Evolutionary conservation across 2,113 vertebrate species (phyloP), one percentile per base, ranked within the genome.

Genomic region (Ranitomeya imitator): DNA sequence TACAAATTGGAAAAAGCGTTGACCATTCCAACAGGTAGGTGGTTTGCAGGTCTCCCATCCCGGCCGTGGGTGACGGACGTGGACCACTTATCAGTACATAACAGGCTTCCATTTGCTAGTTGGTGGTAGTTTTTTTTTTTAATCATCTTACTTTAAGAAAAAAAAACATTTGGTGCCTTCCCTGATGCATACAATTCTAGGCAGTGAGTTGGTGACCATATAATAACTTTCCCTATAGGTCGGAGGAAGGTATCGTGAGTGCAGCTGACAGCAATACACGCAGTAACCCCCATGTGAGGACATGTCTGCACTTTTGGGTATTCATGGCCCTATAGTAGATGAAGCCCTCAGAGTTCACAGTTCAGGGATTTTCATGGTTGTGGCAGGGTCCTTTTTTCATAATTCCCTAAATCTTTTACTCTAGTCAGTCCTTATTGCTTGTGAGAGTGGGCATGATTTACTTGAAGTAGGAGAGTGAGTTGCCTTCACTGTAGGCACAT

Each of bases 321-420:
- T 59, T 45, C 21, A 55, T 18, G 37, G 60, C 37, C 63, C 60
- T 31, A 37, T 81, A 60, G 59, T 82, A 63, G 26, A 74, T 21
- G 6, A 57, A 31, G 77, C 10, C 19, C 69, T 83, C 60, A 77
- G 87, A 83, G 73, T 83, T 83, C 45, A 78, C 80, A 65, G 80
- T 77, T 83, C 69, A 88, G 80, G 87, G 80, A 83, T 84, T 77
- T 23, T 86, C 11, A 54, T 79, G 60, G 76, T 67, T 57, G 76
- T 79, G 23, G 85, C 83, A 73, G 83, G 73, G 85, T 86, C 55
- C 79, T 59, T 37, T 67, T 85, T 76, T 52, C 45, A 37, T 74
- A 73, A 26, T 85, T 85, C 26, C 69, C 55, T 74, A 14, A n/a
- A 21, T n/a, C 76, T 3, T 18, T 51, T 71, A 11, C 63, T 15